Base-by-base conservation (phyloP, 2,888 invertebrate genomes). In the Drosophila atroscutellata region DNA sequence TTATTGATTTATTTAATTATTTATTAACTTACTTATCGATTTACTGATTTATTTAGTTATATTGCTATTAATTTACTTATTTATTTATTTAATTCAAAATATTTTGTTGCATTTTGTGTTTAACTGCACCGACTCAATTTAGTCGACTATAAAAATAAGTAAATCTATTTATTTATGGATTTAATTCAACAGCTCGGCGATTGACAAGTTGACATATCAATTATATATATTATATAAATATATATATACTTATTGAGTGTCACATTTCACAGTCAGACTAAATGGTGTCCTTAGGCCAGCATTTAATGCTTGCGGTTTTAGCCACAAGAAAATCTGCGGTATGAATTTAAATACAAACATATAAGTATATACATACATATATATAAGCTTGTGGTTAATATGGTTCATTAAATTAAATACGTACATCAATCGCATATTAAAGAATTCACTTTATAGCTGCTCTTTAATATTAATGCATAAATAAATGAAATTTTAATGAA, bases 291-390 rank as follows among this genome's bases (percentile, higher is more conserved):
- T 55, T 34, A 45, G 34, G 18, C 34, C 26, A 18, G 8, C 20
- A 45, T 13, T n/a, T 39, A 39, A 13, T 8, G n/a, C 15, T 54
- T 61, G 61, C 32, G 42, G 37, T 39, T 28, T 37, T 7, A 42
- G 9, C 15, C 32, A 2, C 15, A 45, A 51, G 7, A 32, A 30
- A 18, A 49, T 28, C 18, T 28, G 26, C 18, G 4, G 8, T 18
- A 26, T 18, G 15, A n/a, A 30, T 30, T 49, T 49, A 50, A 11
- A n/a, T 30, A 18, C 18, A 50, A 6, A n/a, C 11, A 4, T 11
- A 30, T n/a, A 39, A 11, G 30, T n/a, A 15, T 0, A 24, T 47
- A 24, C 24, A 24, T 45, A 47, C 15, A 24, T 8, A 15, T 47
- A 26, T 15, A n/a, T 4, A 39, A n/a, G 9, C 9, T 39, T 39